Percentiles rank a stretch among this genome's conserved stretches.
These are phyloP conservation scores for Nomada flava DNA, from an alignment of 2,888 invertebrate genomes.

Conservation along the genomic window DNA sequence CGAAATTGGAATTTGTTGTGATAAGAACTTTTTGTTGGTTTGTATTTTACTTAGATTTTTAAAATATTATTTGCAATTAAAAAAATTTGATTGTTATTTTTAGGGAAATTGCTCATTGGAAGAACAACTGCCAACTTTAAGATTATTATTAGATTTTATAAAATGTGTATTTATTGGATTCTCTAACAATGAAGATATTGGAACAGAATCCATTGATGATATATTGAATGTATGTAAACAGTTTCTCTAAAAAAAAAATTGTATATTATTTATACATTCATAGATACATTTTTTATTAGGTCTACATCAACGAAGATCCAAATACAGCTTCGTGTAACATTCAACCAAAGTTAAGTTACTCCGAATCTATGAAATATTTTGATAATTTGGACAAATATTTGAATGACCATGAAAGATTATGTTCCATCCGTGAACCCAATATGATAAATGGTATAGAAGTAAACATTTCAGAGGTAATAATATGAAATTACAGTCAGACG, in stretches of 20 bases:
- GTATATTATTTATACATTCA: background rate
- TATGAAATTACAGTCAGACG: background rate
- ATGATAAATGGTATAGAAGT: background rate
- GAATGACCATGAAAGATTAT: background rate
- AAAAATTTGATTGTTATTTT: conserved; percentile 24
- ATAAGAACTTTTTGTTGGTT: conserved; percentile 73
- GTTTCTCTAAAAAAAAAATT: background rate
- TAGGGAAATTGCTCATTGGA: conserved; percentile 73
- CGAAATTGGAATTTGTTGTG: conserved; percentile 73
- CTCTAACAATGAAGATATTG: background rate
- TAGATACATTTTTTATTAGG: conserved; percentile 28
- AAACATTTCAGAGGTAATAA: background rate
- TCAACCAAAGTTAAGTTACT: conserved; percentile 55
- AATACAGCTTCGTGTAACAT: background rate
- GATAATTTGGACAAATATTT: conserved; percentile 46
- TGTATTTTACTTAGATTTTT: conserved; percentile 40
- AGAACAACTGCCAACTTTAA: conserved; percentile 70
- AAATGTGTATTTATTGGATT: conserved; percentile 56
- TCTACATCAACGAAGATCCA: conserved; percentile 20
- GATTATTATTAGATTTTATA: conserved; percentile 71
- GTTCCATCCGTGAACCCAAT: background rate
- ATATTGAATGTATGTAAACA: conserved; percentile 45
- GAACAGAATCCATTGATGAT: conserved; percentile 13
- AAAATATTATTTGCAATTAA: background rate
- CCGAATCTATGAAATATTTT: conserved; percentile 58